A percentile compares a stretch with the other conserved stretches of the same genome.
phyloP scores from a whole-genome alignment of 2,797 vertebrate genomes.

The Lycodopsis pacificus region DNA sequence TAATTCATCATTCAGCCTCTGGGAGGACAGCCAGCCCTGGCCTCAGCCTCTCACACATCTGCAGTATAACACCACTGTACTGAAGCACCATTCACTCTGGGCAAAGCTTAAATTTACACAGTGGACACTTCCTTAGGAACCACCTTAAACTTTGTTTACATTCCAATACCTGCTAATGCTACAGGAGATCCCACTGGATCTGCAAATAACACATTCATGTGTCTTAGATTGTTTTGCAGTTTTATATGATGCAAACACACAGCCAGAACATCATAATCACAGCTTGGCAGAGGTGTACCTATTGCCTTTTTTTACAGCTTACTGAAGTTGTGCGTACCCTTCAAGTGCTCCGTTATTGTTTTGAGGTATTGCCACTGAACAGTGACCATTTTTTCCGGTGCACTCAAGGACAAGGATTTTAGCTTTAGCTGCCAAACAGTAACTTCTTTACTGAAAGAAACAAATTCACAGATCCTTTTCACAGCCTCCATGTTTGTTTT shows the following conservation, averaged over 20 bases:
- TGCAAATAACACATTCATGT: constrained; percentile 13
- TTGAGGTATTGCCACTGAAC: constrained; percentile 1
- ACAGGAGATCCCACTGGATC: constrained; percentile 19
- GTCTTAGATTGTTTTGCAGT: constrained; percentile 19
- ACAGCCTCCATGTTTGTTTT: not conserved
- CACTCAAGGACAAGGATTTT: constrained; percentile 18
- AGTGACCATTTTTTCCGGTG: not conserved
- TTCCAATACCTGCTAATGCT: constrained; percentile 27
- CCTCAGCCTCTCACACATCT: constrained; percentile 65
- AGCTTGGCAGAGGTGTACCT: not conserved
- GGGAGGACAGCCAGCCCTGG: constrained; percentile 68
- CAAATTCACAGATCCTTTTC: not conserved
- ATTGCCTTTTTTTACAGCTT: not conserved
- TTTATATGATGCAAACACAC: constrained; percentile 25
- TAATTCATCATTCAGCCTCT: constrained; percentile 76
- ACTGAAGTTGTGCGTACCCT: constrained; percentile 3
- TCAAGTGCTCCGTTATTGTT: constrained; percentile 13
- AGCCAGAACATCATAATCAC: not conserved
- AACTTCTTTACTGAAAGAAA: not conserved
- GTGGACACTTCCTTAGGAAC: constrained; percentile 35
- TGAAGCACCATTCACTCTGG: constrained; percentile 45
- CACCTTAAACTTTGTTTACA: constrained; percentile 31
- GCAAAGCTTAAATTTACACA: constrained; percentile 35
- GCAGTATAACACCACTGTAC: constrained; percentile 31
- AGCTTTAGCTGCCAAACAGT: not conserved